Percentiles rank a stretch among this genome's conserved stretches.
These are phyloP conservation scores for Aepyceros melampus DNA, from an alignment of 2,113 vertebrate genomes.

Conservation along the genomic window DNA sequence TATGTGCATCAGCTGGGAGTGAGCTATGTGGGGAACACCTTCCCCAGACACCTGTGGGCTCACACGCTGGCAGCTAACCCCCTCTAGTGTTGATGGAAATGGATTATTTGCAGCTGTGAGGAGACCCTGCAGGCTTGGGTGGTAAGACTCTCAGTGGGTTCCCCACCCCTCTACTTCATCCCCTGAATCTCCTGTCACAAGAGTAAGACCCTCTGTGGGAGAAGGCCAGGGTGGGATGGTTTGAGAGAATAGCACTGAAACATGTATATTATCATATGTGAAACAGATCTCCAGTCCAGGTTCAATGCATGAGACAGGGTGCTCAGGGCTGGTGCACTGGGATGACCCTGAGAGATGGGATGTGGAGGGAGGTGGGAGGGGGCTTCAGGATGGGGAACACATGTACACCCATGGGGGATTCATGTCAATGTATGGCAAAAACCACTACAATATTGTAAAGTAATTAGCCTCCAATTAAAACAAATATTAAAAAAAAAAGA, in stretches of 20 bases:
- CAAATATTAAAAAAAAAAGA: no score
- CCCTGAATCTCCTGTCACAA: no score
- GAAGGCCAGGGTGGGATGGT: background rate
- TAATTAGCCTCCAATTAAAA: no score
- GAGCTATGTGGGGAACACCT: background rate
- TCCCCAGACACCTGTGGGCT: background rate
- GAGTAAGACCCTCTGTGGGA: background rate
- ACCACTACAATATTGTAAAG: no score
- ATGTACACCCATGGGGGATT: no score
- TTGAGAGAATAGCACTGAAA: background rate
- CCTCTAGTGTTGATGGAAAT: constrained; percentile 46
- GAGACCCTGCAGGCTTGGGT: background rate
- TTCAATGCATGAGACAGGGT: no score
- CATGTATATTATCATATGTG: background rate
- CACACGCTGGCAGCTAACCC: background rate
- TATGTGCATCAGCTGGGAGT: background rate
- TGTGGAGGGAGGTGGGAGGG: no score
- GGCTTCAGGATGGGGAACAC: no score
- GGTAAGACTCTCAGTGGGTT: background rate
- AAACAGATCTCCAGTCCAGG: background rate
- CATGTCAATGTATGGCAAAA: no score
- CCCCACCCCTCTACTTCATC: fast-evolving
- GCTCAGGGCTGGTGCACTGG: no score
- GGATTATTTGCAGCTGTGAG: background rate
- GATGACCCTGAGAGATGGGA: no score